Conservation (phyloP, 2,113 vertebrate species). For the Corynorhinus townsendii region DNA sequence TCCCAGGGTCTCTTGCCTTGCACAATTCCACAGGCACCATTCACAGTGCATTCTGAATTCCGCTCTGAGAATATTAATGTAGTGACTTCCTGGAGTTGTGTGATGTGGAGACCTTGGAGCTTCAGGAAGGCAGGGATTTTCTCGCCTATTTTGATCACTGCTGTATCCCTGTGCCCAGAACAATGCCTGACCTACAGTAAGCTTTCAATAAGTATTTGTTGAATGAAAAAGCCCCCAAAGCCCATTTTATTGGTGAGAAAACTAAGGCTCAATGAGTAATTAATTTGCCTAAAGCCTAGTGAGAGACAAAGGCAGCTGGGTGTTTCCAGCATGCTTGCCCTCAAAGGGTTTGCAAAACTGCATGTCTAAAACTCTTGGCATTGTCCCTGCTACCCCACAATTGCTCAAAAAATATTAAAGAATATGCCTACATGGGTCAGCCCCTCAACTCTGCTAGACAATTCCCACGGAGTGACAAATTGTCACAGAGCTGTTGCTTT, state of each 20-base stretch:
- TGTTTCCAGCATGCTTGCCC: not conserved
- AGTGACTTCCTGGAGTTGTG: not conserved
- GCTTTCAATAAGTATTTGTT: not conserved
- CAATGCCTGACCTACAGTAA: not conserved
- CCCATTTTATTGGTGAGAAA: not conserved
- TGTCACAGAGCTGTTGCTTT: not conserved
- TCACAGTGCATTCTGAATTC: not conserved
- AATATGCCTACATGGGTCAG: not conserved
- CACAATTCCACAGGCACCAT: not conserved
- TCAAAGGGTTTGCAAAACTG: not conserved
- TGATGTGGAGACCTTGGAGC: not conserved
- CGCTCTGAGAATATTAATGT: not conserved
- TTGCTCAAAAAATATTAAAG: conserved; percentile 17
- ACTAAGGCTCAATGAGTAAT: not conserved
- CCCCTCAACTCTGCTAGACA: not conserved
- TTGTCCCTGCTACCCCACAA: not conserved
- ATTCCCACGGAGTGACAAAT: not conserved
- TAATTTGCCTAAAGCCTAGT: not conserved
- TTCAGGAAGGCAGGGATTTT: not conserved
- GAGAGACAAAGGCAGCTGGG: not conserved
- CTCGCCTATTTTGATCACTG: not conserved
- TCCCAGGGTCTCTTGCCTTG: not conserved
- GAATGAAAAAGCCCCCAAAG: not conserved
- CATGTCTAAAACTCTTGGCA: not conserved
- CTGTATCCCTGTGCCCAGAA: not conserved